Conservation (phyloP, 2,888 invertebrate species). For the Cremastinae sp. region DNA sequence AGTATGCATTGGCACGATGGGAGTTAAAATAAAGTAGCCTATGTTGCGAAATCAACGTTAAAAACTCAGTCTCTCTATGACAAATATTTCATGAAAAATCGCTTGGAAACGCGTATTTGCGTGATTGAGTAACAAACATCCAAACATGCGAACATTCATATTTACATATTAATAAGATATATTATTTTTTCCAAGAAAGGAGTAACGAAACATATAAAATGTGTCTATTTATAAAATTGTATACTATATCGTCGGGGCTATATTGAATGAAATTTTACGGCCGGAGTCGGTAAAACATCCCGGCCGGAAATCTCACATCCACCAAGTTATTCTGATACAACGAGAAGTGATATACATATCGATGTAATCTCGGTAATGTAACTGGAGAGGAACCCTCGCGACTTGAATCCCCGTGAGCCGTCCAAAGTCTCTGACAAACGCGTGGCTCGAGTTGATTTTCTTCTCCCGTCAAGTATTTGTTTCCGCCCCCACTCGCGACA, state of each 20-base stretch:
- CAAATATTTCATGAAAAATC: background rate
- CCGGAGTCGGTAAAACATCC: background rate
- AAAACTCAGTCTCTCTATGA: background rate
- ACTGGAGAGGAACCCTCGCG: constrained; percentile 33
- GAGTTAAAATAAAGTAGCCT: too few species aligned
- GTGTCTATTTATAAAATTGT: too few species aligned
- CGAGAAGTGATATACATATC: constrained; percentile 24
- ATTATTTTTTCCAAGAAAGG: too few species aligned
- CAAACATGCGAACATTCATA: too few species aligned
- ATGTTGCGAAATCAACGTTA: too few species aligned
- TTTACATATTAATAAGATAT: too few species aligned
- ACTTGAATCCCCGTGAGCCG: constrained; percentile 9
- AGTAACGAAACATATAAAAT: too few species aligned
- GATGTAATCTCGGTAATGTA: constrained; percentile 58
- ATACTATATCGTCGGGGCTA: too few species aligned
- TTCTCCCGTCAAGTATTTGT: constrained; percentile 4
- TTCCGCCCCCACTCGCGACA: background rate
- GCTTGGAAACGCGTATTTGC: too few species aligned
- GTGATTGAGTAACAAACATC: too few species aligned
- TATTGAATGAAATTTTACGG: background rate
- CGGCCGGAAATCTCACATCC: constrained; percentile 9
- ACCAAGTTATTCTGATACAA: constrained; percentile 7
- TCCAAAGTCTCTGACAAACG: constrained; percentile 41
- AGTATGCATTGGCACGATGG: too few species aligned
- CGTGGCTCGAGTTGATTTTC: constrained; percentile 19